Base-by-base conservation (phyloP, 2,888 invertebrate genomes). In the Cosmopolites sordidus region DNA sequence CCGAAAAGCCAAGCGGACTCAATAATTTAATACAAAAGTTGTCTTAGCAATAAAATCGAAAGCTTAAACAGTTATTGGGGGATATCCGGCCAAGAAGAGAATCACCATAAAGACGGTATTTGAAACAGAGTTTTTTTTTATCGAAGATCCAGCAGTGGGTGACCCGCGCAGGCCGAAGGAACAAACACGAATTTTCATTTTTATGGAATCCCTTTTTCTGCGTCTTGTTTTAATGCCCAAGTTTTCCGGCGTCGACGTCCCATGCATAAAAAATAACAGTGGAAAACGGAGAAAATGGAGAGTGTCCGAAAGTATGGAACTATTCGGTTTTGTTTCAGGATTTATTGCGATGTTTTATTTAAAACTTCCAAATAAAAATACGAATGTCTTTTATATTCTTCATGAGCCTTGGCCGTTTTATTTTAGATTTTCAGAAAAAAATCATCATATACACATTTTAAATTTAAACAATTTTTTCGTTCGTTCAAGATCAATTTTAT, bases 51-150 rank as follows among this genome's bases (percentile, higher is more conserved):
- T 54, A 54, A 54, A 54, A 40, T 33, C 38, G 37, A 54, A 50
- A 50, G 44, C 54, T 33, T 37, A 15, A 41, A 49, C 49, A 37
- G 43, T 52, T 52, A 49, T 48, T 50, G 45, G 46, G 17, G 41
- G 49, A 27, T 42, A 43, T 18, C 29, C 44, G 40, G 61, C 58
- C 58, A 59, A 3, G 22, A 8, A 22, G 22, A 22, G 4, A 8
- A 22, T 8, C 22, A 22, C 22, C 8, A 22, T 22, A 62, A 65
- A 64, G 64, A 60, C 62, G 58, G 60, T 64, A 63, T 62, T 62
- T 60, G 62, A 60, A 60, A 62, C 61, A 57, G 58, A 55, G n/a
- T 62, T 63, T 63, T 61, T 61, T 63, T 46, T 54, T 46, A 47
- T 52, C 33, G n/a, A 4, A 3, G n/a, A n/a, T 4, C 33, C 33